phyloP scores from a whole-genome alignment of 1,140 invertebrate genomes.

The Phymastichus coffea region DNA sequence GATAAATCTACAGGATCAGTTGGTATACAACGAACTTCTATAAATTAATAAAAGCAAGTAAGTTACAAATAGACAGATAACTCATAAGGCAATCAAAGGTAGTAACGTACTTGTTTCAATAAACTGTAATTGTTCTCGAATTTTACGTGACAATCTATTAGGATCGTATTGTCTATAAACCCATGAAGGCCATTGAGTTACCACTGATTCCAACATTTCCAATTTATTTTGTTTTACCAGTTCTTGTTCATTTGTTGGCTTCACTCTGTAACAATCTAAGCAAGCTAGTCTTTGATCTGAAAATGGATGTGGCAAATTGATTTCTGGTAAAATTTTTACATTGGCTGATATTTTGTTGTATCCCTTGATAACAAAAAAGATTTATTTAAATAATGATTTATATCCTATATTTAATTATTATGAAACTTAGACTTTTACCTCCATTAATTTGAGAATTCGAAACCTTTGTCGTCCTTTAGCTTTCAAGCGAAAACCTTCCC shows the following conservation, averaged over 20 bases:
- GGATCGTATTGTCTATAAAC: constrained; percentile 72
- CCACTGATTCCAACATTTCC: constrained; percentile 51
- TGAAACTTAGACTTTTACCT: constrained; percentile 27
- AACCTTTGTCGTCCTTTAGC: constrained; percentile 71
- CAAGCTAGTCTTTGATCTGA: constrained; percentile 53
- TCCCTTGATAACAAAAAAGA: constrained; percentile 29
- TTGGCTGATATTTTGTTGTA: constrained; percentile 49
- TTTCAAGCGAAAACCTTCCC: constrained; percentile 56
- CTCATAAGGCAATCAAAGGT: neutral
- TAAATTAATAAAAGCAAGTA: constrained; percentile 11
- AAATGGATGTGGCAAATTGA: constrained; percentile 56
- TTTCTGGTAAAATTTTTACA: constrained; percentile 69
- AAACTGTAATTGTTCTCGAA: constrained; percentile 50
- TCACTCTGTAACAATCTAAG: constrained; percentile 49
- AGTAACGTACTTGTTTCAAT: constrained; percentile 41
- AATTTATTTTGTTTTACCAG: constrained; percentile 41
- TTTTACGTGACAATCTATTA: constrained; percentile 55
- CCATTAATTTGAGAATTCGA: constrained; percentile 54
- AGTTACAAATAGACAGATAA: neutral
- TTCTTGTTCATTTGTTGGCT: constrained; percentile 33
- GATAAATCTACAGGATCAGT: constrained; percentile 69
- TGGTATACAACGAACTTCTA: constrained; percentile 57
- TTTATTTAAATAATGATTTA: constrained; percentile 1
- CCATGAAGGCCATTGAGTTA: constrained; percentile 63
- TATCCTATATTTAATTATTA: constrained; percentile 4